A percentile compares a stretch with the other conserved stretches of the same genome.
Conservation (phyloP, 2,888 invertebrate species). For the Hoplodrina blanda region DNA sequence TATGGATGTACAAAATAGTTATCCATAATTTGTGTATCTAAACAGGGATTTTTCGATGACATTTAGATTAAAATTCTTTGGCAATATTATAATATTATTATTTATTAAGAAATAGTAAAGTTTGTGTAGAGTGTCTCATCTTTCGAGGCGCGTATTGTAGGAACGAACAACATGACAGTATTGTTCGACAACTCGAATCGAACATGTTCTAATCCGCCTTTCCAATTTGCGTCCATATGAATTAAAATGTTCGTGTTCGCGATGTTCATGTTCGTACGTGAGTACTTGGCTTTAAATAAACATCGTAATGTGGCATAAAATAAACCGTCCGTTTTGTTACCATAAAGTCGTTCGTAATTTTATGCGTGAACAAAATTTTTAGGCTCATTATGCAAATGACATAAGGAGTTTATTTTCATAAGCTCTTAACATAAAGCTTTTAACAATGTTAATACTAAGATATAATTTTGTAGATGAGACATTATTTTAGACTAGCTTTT, state of each 20-base stretch:
- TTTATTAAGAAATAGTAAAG: too few species aligned
- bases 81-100: too few species aligned
- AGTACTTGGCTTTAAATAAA: not conserved
- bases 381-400: slow-evolving; percentile 29
- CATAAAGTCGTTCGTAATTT: slow-evolving; percentile 6
- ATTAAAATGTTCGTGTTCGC: not conserved
- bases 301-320: slow-evolving; percentile 26
- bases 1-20: too few species aligned
- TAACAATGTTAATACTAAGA: not conserved
- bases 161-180: too few species aligned
- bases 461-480: not conserved
- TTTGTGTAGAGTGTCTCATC: too few species aligned
- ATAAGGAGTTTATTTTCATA: slow-evolving; percentile 19
- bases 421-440: slow-evolving; percentile 6
- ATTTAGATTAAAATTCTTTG: too few species aligned
- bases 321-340: slow-evolving; percentile 21
- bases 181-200: not conserved
- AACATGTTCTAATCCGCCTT: not conserved
- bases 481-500: not conserved
- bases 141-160: too few species aligned
- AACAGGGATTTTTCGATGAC: too few species aligned
- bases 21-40: too few species aligned
- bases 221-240: not conserved
- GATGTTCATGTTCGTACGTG: not conserved
- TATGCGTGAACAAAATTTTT: slow-evolving; percentile 13